A percentile compares a stretch with the other conserved stretches of the same genome.
These are phyloP conservation scores for Drosophila melanica DNA, from an alignment of 1,140 invertebrate genomes.

Conservation along the genomic window DNA sequence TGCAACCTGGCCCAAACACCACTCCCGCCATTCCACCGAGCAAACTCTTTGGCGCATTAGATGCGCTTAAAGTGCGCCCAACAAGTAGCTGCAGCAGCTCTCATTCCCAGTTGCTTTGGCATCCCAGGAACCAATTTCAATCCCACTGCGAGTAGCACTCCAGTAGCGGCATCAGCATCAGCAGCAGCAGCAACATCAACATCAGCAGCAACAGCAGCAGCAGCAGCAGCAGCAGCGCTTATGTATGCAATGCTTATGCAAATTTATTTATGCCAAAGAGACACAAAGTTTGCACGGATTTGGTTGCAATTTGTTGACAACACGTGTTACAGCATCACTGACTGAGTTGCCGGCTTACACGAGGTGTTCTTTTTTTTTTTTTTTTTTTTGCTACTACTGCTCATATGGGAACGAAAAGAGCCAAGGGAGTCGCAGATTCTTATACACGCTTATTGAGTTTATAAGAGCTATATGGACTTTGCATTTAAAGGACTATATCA, in stretches of 20 bases:
- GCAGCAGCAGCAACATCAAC: not conserved
- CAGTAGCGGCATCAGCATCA: not conserved
- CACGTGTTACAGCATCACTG: conserved; percentile 61
- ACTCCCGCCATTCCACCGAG: not conserved
- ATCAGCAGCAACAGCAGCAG: not conserved
- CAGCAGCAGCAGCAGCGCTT: conserved; percentile 24
- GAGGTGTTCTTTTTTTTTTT: not conserved
- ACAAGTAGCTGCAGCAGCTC: conserved; percentile 33
- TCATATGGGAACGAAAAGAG: no score
- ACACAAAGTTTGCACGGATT: conserved; percentile 72
- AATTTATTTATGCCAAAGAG: conserved; percentile 78
- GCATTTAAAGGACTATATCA: no score
- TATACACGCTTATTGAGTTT: no score
- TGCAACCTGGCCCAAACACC: not conserved
- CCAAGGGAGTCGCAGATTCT: no score
- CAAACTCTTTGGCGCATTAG: conserved; percentile 24
- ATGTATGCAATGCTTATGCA: conserved; percentile 71
- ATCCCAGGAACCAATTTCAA: conserved; percentile 3
- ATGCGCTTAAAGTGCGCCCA: conserved; percentile 31
- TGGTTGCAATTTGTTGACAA: conserved; percentile 78
- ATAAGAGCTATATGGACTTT: no score
- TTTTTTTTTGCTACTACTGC: no score
- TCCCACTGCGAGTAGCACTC: conserved; percentile 13
- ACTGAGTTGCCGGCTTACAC: conserved; percentile 4
- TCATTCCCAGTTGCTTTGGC: no score